Conservation (phyloP, 2,113 vertebrate genomes). For the Dolichallabes microphthalmus region DNA sequence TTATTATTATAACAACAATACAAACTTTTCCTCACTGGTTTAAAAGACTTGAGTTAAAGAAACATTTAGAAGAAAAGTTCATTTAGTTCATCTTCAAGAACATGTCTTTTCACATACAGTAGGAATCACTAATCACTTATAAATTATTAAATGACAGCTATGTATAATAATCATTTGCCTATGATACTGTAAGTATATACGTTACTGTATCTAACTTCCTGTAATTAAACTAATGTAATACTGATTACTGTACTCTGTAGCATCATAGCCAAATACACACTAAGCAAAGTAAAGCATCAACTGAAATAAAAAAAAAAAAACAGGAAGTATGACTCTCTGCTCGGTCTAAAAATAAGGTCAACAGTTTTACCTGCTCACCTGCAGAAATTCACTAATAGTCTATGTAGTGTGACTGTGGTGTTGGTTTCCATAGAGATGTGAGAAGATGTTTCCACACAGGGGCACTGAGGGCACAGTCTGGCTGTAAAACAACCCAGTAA, state of each 20-base stretch:
- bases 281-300: background rate
- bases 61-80: background rate
- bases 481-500: conserved; percentile 12
- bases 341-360: background rate
- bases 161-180: background rate
- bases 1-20: too few relatives aligned
- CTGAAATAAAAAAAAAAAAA: background rate
- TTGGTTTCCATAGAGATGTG: conserved; percentile 37
- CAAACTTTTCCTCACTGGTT: background rate
- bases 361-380: conserved; percentile 12
- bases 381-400: conserved; percentile 19
- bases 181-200: too few relatives aligned
- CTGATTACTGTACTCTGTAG: background rate
- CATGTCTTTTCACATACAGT: background rate
- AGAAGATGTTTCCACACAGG: conserved; percentile 36
- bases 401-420: conserved; percentile 29
- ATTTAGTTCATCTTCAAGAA: background rate
- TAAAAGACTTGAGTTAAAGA: background rate
- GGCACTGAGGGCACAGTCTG: conserved; percentile 4
- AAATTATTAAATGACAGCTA: background rate
- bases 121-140: background rate
- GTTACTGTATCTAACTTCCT: too few relatives aligned
- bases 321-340: background rate
- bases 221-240: background rate
- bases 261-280: background rate